These are phyloP conservation scores for Erebia aethiops DNA, from an alignment of 2,888 invertebrate species.

Conservation along the genomic window DNA sequence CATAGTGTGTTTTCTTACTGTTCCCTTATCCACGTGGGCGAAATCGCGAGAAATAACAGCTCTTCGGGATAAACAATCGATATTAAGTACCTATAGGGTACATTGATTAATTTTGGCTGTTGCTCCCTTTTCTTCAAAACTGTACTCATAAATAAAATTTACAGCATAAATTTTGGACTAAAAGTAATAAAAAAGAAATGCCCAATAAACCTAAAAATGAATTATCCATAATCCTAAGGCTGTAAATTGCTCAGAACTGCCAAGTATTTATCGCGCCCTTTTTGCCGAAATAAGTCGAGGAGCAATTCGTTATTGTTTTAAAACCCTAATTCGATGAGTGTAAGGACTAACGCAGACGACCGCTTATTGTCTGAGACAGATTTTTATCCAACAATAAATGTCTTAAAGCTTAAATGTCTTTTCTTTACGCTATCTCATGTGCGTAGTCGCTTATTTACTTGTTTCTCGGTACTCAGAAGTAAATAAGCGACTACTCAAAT, in stretches of 20 bases:
- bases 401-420: no score
- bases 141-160: slow-evolving; percentile 3
- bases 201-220: slow-evolving; percentile 22
- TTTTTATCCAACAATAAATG: background rate
- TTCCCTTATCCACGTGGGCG: no score
- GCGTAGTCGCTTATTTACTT: no score
- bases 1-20: no score
- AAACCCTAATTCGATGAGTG: background rate
- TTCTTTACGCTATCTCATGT: background rate
- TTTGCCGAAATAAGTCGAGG: slow-evolving; percentile 7
- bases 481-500: no score
- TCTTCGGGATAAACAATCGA: no score
- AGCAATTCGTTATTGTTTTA: slow-evolving; percentile 19
- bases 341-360: background rate
- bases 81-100: no score
- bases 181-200: slow-evolving; percentile 6
- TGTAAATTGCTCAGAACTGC: slow-evolving; percentile 22
- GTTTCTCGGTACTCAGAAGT: no score
- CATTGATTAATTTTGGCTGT: no score
- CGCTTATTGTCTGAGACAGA: background rate
- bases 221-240: slow-evolving; percentile 21
- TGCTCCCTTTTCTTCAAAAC: background rate
- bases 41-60: no score
- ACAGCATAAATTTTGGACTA: background rate
- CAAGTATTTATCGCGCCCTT: slow-evolving; percentile 25